Base-by-base conservation (phyloP, 2,888 invertebrate species). In the Pseudanteris insignis region DNA sequence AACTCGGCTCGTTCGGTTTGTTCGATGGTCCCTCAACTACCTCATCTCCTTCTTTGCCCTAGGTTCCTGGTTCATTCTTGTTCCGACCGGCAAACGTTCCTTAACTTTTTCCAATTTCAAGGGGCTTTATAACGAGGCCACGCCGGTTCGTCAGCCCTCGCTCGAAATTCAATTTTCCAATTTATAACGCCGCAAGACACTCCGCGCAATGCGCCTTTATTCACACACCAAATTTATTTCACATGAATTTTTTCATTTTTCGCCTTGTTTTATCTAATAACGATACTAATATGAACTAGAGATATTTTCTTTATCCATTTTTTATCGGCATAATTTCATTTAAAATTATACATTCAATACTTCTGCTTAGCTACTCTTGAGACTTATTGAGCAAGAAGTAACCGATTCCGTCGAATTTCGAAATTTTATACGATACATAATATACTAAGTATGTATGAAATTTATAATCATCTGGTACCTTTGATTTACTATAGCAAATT, bases 91-190 rank as follows among this genome's bases (percentile, higher is more conserved):
- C 13, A 47, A 60, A 48, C 43, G 40, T 54, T 51, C 46, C 21
- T 18, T 41, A 44, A 48, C 41, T 59, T 59, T 47, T 53, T 59
- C 37, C 59, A 53, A 53, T 59, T 53, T 59, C 44, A 37, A 53
- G 53, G 41, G 41, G 43, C 44, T 59, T 59, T 59, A 47, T 53
- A 59, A 59, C 53, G 53, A 53, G 47, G 36, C 47, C 28, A 33
- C 47, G 43, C 32, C 21, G 37, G 48, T 48, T 57, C 48, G 59
- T 59, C 53, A 47, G 51, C 51, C 40, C 43, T 59, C 28, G 29
- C 36, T 46, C 15, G 41, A 14, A 59, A 59, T 59, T 59, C 59
- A 59, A 53, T 59, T 53, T 59, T 59, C 43, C 53, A 59, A 59
- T 59, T 59, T 53, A 59, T 53, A 47, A 53, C 36, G 53, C 53